phyloP scores from a whole-genome alignment of 2,113 vertebrate genomes.

The Paratilapia polleni region DNA sequence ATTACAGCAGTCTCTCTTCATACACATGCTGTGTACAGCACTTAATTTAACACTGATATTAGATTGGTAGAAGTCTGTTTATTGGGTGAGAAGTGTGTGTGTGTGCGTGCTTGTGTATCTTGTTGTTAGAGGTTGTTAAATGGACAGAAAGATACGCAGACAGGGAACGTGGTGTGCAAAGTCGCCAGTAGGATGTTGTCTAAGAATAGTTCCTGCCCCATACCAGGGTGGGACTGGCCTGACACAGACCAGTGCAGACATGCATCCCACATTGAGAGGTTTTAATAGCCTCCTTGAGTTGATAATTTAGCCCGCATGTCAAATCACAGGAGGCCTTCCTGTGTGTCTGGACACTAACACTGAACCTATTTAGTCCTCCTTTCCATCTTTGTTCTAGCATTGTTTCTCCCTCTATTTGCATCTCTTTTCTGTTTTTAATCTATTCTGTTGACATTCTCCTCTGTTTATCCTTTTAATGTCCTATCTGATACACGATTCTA shows the following conservation, averaged over 20 bases:
- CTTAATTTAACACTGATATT: conserved; percentile 54
- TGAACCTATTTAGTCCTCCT: not conserved
- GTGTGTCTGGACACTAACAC: conserved; percentile 25
- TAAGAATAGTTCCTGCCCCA: conserved; percentile 64
- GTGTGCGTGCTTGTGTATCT: conserved; percentile 28
- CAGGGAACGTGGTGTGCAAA: conserved; percentile 9
- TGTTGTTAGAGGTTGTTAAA: conserved; percentile 51
- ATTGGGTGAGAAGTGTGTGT: conserved; percentile 63
- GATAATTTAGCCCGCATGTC: conserved; percentile 61
- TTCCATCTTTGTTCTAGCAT: conserved; percentile 3
- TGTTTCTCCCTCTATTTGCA: not conserved
- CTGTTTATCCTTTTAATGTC: conserved; percentile 29
- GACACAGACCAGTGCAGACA: conserved; percentile 39
- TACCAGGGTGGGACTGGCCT: conserved; percentile 30
- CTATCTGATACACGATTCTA: conserved; percentile 8
- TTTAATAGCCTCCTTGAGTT: conserved; percentile 58
- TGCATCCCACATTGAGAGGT: conserved; percentile 52
- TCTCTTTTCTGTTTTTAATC: conserved; percentile 36
- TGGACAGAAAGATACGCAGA: conserved; percentile 46
- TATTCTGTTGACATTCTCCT: conserved; percentile 10
- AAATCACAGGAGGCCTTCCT: conserved; percentile 59
- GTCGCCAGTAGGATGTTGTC: conserved; percentile 38
- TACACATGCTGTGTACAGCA: conserved; percentile 43
- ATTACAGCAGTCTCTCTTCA: conserved; percentile 56
- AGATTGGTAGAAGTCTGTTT: conserved; percentile 54